phyloP scores from a whole-genome alignment of 1,140 invertebrate species.

The Drosophila lini region DNA sequence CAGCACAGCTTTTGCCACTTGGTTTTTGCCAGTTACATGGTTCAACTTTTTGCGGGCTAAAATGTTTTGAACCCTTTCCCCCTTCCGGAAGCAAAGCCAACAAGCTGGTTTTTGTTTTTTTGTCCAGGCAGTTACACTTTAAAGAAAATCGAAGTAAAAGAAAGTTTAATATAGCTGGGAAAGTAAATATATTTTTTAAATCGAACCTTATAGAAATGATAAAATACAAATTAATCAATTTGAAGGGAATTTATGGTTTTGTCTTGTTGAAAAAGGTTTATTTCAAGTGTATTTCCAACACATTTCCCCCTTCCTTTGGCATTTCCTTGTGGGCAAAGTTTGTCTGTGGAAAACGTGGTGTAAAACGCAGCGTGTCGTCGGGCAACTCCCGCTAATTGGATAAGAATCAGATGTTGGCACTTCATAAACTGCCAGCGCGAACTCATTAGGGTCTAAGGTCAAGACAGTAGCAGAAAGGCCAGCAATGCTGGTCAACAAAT shows the following conservation, averaged over 20 bases:
- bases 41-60: slow-evolving; percentile 49
- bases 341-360: slow-evolving; percentile 24
- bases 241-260: neutral
- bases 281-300: slow-evolving; percentile 21
- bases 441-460: slow-evolving; percentile 39
- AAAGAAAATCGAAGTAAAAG: neutral
- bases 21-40: slow-evolving; percentile 22
- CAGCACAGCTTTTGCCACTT: slow-evolving; percentile 19
- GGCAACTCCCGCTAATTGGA: slow-evolving; percentile 37
- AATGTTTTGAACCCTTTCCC: slow-evolving; percentile 21
- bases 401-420: slow-evolving; percentile 58
- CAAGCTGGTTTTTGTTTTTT: slow-evolving; percentile 6
- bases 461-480: slow-evolving; percentile 2
- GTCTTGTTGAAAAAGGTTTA: neutral
- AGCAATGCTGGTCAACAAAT: neutral
- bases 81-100: slow-evolving; percentile 14
- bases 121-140: neutral
- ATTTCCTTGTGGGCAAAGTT: slow-evolving; percentile 37
- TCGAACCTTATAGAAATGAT: neutral
- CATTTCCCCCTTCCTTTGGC: slow-evolving; percentile 22
- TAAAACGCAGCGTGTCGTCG: slow-evolving; percentile 31
- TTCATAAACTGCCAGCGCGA: slow-evolving; percentile 38
- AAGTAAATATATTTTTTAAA: neutral
- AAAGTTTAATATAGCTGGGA: neutral
- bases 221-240: neutral